These are phyloP conservation scores for Drosophila parabipectinata DNA, from an alignment of 1,140 invertebrate genomes.

Conservation along the genomic window DNA sequence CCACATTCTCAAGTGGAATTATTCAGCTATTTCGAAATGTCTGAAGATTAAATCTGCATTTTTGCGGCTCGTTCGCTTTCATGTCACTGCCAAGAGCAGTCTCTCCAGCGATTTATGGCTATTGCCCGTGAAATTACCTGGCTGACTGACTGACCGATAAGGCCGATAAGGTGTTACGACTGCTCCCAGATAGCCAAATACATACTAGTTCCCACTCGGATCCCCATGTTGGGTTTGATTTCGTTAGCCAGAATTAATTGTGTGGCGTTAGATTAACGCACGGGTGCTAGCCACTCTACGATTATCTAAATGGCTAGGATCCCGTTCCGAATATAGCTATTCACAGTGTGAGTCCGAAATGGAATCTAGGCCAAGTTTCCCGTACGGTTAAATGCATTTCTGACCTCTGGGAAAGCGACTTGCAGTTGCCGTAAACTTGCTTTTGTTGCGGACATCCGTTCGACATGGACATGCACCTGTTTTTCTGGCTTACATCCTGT, in stretches of 20 bases:
- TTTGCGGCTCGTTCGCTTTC: constrained; percentile 29
- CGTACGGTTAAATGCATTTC: constrained; percentile 21
- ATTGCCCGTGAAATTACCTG: constrained; percentile 12
- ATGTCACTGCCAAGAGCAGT: constrained; percentile 26
- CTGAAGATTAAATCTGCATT: constrained; percentile 39
- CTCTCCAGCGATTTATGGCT: constrained; percentile 47
- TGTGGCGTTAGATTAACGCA: constrained; percentile 20
- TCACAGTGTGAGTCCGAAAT: constrained; percentile 9
- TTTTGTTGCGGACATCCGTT: constrained; percentile 41
- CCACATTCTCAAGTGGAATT: constrained; percentile 17
- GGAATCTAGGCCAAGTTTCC: constrained; percentile 41
- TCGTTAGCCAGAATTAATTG: constrained; percentile 16
- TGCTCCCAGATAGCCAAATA: constrained; percentile 11
- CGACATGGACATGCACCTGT: constrained; percentile 43
- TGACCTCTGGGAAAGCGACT: constrained; percentile 9
- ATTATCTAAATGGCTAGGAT: constrained; percentile 15
- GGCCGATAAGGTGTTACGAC: constrained; percentile 53
- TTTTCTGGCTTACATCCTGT: constrained; percentile 26
- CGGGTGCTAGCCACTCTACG: constrained; percentile 15
- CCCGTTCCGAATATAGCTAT: constrained; percentile 33
- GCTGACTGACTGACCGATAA: background rate
- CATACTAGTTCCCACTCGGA: background rate
- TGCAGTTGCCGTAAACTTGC: constrained; percentile 45
- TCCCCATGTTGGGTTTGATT: constrained; percentile 12
- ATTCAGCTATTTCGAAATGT: constrained; percentile 30